Conservation (phyloP, 2,113 vertebrate species). For the Misgurnus mizolepis region DNA sequence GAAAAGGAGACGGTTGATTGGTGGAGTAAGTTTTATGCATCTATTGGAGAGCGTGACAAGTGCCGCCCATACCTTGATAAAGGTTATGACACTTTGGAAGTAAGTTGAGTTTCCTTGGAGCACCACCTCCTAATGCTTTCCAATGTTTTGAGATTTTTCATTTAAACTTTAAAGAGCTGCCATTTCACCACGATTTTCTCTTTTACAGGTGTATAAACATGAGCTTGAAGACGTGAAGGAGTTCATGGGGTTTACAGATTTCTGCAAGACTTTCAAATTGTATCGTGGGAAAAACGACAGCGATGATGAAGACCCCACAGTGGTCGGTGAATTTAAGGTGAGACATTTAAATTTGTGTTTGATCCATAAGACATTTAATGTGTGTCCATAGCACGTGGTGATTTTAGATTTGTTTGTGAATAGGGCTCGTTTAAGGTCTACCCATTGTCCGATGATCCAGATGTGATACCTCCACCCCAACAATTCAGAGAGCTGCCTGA, state of each 20-base stretch:
- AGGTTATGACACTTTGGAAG: conserved; percentile 92
- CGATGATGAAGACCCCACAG: conserved; percentile 86
- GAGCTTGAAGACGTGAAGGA: conserved; percentile 86
- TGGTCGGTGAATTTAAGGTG: conserved; percentile 97
- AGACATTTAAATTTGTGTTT: conserved; percentile 12
- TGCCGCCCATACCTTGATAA: conserved; percentile 92
- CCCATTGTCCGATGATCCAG: conserved; percentile 83
- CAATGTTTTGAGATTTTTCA: background rate
- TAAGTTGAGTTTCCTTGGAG: conserved; percentile 56
- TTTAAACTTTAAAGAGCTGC: no score
- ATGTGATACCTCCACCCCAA: conserved; percentile 78
- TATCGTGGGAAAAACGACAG: conserved; percentile 83
- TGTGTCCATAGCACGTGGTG: background rate
- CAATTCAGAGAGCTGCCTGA: conserved; percentile 95
- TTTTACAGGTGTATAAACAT: conserved; percentile 81
- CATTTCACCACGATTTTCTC: background rate
- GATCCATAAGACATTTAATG: background rate
- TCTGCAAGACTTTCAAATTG: conserved; percentile 93
- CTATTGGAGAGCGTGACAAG: conserved; percentile 85
- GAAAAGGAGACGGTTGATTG: conserved; percentile 95
- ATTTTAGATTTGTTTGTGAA: background rate
- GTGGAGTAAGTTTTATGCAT: conserved; percentile 99
- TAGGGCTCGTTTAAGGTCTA: conserved; percentile 95
- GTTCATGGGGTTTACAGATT: conserved; percentile 90
- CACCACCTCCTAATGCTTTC: no score